Base-by-base conservation (phyloP, 2,113 vertebrate genomes). In the Empidonax traillii region DNA sequence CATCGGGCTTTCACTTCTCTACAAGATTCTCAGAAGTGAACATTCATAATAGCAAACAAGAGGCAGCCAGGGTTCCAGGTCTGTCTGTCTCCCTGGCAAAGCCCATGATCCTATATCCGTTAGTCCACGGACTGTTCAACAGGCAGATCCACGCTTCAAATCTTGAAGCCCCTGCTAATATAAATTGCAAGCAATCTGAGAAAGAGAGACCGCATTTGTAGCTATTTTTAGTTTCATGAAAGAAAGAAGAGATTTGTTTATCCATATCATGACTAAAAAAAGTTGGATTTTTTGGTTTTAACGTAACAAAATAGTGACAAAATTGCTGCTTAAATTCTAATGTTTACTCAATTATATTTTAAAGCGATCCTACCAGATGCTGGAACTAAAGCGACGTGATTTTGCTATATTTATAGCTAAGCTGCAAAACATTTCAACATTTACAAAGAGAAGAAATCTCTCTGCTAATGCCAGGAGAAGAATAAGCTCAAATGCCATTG, bases 261-360 rank as follows among this genome's bases (percentile, higher is more conserved):
- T 93, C 84, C 14, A 27, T 65, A 52, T 35, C 14, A 56, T 68
- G 61, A 93, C 83, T 71, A 71, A 92, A 97, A 95, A 83, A 87
- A 61, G 46, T 74, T 66, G 58, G 27, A 44, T 43, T 91, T 89
- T 89, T 77, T 69, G 0, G 18, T 78, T 95, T 87, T 73, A 75
- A 96, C 92, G 73, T n/a, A 95, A 58, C 12, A 96, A 97, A 96
- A 95, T 93, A 78, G 88, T 66, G 69, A 89, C 61, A 93, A 85
- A 96, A 96, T 93, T 96, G 65, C 93, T 89, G 73, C 90, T 93
- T 77, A 94, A 96, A 89, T 90, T 91, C 61, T 89, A 94, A 93
- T 94, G 95, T 94, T 95, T 95, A 85, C 92, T 82, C 69, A 84
- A 94, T 90, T 94, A 90, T 92, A 73, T 92, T 89, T 95, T 93